These are phyloP conservation scores for Blastobasis lacticolella DNA, from an alignment of 2,888 invertebrate genomes.

Conservation along the genomic window DNA sequence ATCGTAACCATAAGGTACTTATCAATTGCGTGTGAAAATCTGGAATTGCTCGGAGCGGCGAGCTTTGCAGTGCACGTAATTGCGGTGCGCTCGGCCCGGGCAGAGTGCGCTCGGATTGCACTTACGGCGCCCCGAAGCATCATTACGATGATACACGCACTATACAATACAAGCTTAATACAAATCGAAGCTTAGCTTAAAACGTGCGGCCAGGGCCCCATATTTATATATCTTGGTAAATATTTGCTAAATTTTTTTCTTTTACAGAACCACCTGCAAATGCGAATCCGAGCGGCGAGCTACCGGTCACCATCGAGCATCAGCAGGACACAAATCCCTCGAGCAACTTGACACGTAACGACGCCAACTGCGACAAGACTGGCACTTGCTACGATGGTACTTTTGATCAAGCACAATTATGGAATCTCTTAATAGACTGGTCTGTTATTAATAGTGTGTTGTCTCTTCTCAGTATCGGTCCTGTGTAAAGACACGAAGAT, in stretches of 20 bases:
- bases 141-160: constrained; percentile 48
- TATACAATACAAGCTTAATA: too few relatives aligned
- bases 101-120: constrained; percentile 24
- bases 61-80: constrained; percentile 42
- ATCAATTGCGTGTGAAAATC: constrained; percentile 56
- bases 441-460: not conserved
- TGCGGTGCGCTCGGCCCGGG: constrained; percentile 28
- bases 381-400: constrained; percentile 96
- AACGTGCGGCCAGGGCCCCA: too few relatives aligned
- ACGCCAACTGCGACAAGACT: constrained; percentile 93
- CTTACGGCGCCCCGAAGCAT: constrained; percentile 27
- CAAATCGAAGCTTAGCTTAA: too few relatives aligned
- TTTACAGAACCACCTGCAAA: constrained; percentile 67
- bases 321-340: constrained; percentile 80
- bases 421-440: not conserved
- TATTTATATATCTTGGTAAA: too few relatives aligned
- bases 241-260: constrained; percentile 12
- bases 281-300: constrained; percentile 58
- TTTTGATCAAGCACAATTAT: not conserved
- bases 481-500: constrained; percentile 96
- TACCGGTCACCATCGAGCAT: constrained; percentile 85
- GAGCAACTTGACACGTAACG: constrained; percentile 83
- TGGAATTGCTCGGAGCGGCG: constrained; percentile 39
- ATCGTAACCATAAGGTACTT: constrained; percentile 14
- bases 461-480: constrained; percentile 82